Conservation (phyloP, 2,113 vertebrate genomes). For the Peromyscus polionotus region DNA sequence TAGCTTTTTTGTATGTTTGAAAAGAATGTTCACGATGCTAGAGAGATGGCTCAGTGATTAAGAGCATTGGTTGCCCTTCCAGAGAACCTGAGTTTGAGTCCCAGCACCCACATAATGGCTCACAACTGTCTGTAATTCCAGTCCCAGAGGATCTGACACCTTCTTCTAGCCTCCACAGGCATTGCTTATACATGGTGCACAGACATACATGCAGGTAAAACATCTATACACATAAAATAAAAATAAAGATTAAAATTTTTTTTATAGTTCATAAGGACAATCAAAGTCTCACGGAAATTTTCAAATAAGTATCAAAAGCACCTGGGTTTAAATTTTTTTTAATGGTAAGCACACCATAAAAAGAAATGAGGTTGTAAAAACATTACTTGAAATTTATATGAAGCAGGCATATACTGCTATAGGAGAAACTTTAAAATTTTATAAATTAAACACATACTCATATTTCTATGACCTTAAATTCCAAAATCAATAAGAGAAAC, state of each 20-base stretch:
- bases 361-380: constrained; percentile 74
- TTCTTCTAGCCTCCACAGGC: neutral
- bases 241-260: neutral
- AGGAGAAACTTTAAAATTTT: constrained; percentile 74
- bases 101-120: neutral
- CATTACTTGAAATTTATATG: constrained; percentile 60
- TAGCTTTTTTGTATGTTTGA: neutral
- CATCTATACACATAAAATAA: neutral
- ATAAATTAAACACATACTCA: constrained; percentile 76
- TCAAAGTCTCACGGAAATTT: constrained; percentile 65
- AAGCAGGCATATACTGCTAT: constrained; percentile 36
- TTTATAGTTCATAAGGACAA: constrained; percentile 24
- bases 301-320: constrained; percentile 67
- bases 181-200: neutral
- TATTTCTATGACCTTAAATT: constrained; percentile 69
- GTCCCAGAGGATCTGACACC: neutral
- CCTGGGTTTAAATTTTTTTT: constrained; percentile 26
- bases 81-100: neutral
- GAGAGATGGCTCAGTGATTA: neutral
- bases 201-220: neutral
- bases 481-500: constrained; percentile 72
- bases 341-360: constrained; percentile 69
- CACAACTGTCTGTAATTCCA: neutral
- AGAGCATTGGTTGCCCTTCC: neutral
- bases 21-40: neutral